Base-by-base conservation (phyloP, 2,888 invertebrate genomes). In the Steinernema hermaphroditum region DNA sequence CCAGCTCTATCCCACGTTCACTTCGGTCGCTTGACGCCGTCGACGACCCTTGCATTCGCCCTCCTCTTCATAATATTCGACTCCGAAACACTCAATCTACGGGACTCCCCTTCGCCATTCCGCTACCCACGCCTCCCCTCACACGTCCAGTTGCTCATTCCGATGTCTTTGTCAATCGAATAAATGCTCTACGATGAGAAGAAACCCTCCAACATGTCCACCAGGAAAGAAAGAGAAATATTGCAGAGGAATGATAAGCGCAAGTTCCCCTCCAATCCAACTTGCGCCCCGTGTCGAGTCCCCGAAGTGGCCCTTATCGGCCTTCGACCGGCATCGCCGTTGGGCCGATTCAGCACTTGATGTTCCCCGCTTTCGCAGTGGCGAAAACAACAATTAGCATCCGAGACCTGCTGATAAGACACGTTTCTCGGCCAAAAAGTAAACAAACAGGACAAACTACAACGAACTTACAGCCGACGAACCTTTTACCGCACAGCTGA, bases 51-150 rank as follows among this genome's bases (percentile, higher is more conserved):
- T 34, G 32, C 8, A 12, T 12, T 19, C 62, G 16, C 62, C 29
- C 27, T 32, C 62, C 32, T 16, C 62, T 32, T 62, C 62, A 62
- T 62, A 62, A 62, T 62, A 62, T 34, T 62, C 62, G 32, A 27
- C 32, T 62, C 62, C 62, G 29, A 62, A 62, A 62, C 62, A 62
- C 32, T 62, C 62, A 62, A 62, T 62, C 62, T 62, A 62, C 62
- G 62, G 62, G 62, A 62, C 32, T 62, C 62, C 62, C 29, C 32
- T 27, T 29, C 34, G 14, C 9, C 62, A 32, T 29, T 62, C 32
- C 62, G 34, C 27, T 32, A 8, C 16, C 16, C 27, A 14, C 22
- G 12, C 29, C 29, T 27, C 19, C 62, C 27, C 62, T 32, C 12
- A 62, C 27, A 32, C 62, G 32, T 62, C 32, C 27, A 62, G 12